Conservation (phyloP, 2,113 vertebrate genomes). For the Argyrosomus japonicus region DNA sequence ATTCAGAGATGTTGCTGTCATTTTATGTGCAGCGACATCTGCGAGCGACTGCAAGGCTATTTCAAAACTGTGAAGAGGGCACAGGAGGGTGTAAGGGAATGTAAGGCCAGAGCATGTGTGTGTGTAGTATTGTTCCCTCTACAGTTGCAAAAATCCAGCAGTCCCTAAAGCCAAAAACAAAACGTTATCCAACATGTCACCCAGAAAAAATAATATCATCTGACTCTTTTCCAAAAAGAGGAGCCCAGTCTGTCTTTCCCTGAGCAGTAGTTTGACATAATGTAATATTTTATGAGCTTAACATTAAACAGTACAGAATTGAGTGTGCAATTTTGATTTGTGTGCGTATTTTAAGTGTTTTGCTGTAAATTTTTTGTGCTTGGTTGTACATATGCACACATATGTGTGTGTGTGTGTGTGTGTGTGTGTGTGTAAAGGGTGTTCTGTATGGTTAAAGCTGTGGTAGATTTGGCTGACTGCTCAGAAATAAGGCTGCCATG, state of each 20-base stretch:
- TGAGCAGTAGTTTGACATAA: background rate
- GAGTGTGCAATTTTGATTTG: background rate
- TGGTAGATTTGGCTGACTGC: slow-evolving; percentile 33
- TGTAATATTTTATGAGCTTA: background rate
- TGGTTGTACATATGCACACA: no score
- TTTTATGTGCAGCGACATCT: slow-evolving; percentile 70
- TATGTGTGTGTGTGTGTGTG: no score
- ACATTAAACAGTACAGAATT: background rate
- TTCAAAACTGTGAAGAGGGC: slow-evolving; percentile 64
- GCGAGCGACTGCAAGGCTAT: slow-evolving; percentile 62
- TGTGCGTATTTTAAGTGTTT: background rate
- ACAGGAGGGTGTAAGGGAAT: slow-evolving; percentile 51
- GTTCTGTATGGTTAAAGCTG: slow-evolving; percentile 22
- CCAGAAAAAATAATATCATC: slow-evolving; percentile 34
- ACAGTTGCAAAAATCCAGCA: slow-evolving; percentile 29
- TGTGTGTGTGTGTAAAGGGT: background rate
- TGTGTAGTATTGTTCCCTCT: slow-evolving; percentile 35
- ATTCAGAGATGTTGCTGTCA: slow-evolving; percentile 73
- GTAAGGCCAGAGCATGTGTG: slow-evolving; percentile 41
- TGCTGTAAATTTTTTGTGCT: background rate
- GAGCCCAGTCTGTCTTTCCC: background rate
- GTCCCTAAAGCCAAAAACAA: slow-evolving; percentile 43
- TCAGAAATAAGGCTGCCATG: slow-evolving; percentile 23
- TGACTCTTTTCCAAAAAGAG: slow-evolving; percentile 32
- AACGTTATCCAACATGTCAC: slow-evolving; percentile 45